Evolutionary conservation across 2,888 invertebrate species (phyloP), one percentile per base, ranked within the genome.

Genomic region (Chloromyia formosa): DNA sequence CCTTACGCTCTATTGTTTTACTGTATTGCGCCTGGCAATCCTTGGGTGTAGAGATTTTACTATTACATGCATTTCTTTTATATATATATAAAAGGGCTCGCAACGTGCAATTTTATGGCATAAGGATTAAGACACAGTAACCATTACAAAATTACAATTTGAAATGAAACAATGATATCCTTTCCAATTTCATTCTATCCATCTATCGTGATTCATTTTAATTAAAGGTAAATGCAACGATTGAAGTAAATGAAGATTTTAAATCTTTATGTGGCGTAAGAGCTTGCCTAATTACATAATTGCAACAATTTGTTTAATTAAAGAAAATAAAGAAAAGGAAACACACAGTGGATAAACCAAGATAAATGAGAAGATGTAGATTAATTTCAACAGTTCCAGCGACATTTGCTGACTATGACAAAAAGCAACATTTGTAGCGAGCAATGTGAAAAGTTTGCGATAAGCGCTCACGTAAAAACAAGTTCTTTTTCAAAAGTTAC

Each of bases 251-350:
- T 71, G 71, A 35, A 35, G 56, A 71, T 71, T 56, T 71, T 56
- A 71, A 71, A 71, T 71, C 71, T 58, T 58, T 71, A 71, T 58
- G 56, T 58, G 58, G 71, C 56, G 40, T 20, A 61, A 61, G 45
- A 16, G 35, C 62, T 73, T 49, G 45, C 45, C n/a, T 73, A 73
- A 73, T 73, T 73, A 73, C 73, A 53, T 73, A 73, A 73, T 73
- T 73, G 73, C 73, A 61, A 60, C 60, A 73, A 61, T 73, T 73
- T 73, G 71, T 71, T 56, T 71, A 71, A 69, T 69, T 69, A 69
- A 71, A 35, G 69, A 69, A 69, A 71, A 18, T 56, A 71, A 71
- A 71, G 35, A 56, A 27, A 35, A 4, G 2, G 3, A 2, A 35
- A 35, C 27, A 35, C 3, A 45, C 7, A 9, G 40, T n/a, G n/a